Evolutionary conservation across 2,113 vertebrate genomes (phyloP).

Genomic region (Ariopsis seemanni): DNA sequence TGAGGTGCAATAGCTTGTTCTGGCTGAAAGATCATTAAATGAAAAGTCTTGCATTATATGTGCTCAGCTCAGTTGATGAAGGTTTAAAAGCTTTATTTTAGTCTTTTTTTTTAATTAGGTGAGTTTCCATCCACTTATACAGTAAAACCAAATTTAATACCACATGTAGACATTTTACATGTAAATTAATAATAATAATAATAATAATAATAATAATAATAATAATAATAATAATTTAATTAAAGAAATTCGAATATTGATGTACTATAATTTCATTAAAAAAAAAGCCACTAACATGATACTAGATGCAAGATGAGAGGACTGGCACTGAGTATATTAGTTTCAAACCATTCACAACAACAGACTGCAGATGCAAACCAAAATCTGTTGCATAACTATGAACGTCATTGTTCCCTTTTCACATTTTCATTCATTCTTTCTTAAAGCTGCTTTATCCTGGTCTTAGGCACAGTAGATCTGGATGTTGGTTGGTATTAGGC

Average conservation of each 20-base stretch:
- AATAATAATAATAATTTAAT: no score
- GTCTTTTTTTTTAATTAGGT: neutral
- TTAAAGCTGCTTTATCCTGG: neutral
- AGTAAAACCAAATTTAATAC: neutral
- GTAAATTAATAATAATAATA: no score
- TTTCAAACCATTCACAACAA: neutral
- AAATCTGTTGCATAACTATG: neutral
- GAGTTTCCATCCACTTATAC: neutral
- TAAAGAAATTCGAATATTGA: neutral
- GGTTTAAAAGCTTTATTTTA: no score
- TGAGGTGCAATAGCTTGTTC: slow-evolving; percentile 21
- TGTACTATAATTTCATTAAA: neutral
- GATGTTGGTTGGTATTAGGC: no score
- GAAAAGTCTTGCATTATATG: neutral
- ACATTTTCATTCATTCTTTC: neutral
- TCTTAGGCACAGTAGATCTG: neutral
- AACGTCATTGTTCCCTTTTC: neutral
- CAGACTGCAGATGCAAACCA: neutral
- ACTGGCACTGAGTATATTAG: neutral
- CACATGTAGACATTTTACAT: neutral
- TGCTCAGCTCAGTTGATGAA: neutral
- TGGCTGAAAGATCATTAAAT: neutral
- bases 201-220: no score
- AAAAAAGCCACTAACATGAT: neutral
- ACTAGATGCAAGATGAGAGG: neutral